phyloP scores from a whole-genome alignment of 1,140 invertebrate genomes.

The Polypedilum vanderplanki region DNA sequence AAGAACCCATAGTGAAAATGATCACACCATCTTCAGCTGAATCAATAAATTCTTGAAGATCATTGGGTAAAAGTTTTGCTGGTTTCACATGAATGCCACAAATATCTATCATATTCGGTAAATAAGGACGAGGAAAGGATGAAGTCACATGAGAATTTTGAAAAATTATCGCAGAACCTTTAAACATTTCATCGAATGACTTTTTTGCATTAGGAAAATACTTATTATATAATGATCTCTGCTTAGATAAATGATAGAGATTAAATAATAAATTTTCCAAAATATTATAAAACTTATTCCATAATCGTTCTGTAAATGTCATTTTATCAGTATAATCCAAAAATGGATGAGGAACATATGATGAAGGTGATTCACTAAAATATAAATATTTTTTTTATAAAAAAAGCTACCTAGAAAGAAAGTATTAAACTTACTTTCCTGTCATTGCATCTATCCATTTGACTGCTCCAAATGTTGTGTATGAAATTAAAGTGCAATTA shows the following conservation, averaged over 20 bases:
- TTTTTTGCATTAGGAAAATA: conserved; percentile 39
- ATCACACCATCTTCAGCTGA: conserved; percentile 51
- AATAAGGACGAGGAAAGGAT: conserved; percentile 2
- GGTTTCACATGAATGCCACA: conserved; percentile 47
- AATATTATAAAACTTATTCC: conserved; percentile 38
- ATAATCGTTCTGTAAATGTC: conserved; percentile 43
- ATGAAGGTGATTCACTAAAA: conserved; percentile 40
- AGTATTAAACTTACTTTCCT: not conserved
- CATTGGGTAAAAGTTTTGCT: conserved; percentile 40
- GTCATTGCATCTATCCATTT: not conserved
- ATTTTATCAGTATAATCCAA: conserved; percentile 40
- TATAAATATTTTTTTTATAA: not conserved
- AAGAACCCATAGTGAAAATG: conserved; percentile 57
- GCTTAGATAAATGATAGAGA: conserved; percentile 37
- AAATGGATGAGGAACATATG: conserved; percentile 41
- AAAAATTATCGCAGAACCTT: conserved; percentile 38
- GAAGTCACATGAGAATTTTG: not conserved
- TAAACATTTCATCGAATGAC: conserved; percentile 34
- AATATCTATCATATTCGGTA: conserved; percentile 43
- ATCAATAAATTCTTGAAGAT: conserved; percentile 50
- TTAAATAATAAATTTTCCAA: conserved; percentile 22
- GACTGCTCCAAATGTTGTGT: not conserved
- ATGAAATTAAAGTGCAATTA: not conserved
- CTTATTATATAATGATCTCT: conserved; percentile 40
- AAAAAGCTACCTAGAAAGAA: not conserved